phyloP scores from a whole-genome alignment of 2,888 invertebrate genomes.

The Elysia crispata region DNA sequence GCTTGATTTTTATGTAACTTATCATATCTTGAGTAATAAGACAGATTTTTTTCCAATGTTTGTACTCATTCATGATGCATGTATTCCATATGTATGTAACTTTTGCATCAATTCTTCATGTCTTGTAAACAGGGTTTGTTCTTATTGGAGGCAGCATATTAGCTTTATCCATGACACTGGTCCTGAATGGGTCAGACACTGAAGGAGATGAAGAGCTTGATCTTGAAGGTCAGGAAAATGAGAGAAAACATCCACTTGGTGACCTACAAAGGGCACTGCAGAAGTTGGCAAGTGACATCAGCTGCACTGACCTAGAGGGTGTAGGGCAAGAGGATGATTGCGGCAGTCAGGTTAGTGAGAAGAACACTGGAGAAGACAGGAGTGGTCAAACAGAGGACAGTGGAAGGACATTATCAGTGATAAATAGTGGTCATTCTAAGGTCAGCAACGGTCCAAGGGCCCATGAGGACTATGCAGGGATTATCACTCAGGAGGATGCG shows the following conservation, averaged over 20 bases:
- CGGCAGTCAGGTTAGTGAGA: background rate
- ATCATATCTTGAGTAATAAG: background rate
- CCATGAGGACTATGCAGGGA: background rate
- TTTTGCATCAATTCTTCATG: background rate
- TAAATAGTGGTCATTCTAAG: no score
- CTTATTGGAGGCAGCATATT: slow-evolving; percentile 22
- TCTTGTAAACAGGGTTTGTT: slow-evolving; percentile 17
- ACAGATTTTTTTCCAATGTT: background rate
- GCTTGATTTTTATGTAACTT: background rate
- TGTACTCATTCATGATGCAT: background rate
- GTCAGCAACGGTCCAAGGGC: no score
- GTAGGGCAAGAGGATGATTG: background rate
- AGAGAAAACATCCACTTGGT: background rate
- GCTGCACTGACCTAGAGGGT: background rate
- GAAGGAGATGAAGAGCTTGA: background rate
- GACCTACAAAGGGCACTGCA: slow-evolving; percentile 11
- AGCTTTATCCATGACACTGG: background rate
- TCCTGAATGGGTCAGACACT: background rate
- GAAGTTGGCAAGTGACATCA: background rate
- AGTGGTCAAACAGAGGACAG: background rate
- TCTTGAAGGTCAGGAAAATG: no score
- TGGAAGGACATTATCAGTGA: background rate
- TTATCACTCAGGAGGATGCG: slow-evolving; percentile 9
- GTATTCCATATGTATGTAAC: background rate
- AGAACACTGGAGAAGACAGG: background rate